These are phyloP conservation scores for Arctocebus calabarensis DNA, from an alignment of 2,797 vertebrate species.

Conservation along the genomic window DNA sequence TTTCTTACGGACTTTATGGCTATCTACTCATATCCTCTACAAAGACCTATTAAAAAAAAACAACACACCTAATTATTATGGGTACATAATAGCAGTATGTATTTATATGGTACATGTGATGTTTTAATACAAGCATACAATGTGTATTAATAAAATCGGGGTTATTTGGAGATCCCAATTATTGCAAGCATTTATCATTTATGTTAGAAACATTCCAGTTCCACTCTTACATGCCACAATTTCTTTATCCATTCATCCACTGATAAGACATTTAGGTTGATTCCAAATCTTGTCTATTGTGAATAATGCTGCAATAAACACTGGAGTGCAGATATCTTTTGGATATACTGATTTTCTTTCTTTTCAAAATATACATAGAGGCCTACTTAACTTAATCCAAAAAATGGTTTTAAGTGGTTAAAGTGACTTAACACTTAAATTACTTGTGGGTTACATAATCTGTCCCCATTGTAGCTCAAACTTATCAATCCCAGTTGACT, in stretches of 20 bases:
- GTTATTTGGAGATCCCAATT: too few relatives aligned
- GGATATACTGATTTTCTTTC: neutral
- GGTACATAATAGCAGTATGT: neutral
- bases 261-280: neutral
- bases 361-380: neutral
- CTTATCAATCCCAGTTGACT: neutral
- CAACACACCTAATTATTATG: neutral
- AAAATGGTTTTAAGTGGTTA: neutral
- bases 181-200: neutral
- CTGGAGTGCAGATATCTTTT: neutral
- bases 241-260: neutral
- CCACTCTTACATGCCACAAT: neutral
- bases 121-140: neutral
- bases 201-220: neutral
- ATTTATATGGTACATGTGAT: neutral
- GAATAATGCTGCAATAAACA: neutral
- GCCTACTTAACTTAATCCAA: neutral
- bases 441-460: slow-evolving; percentile 7
- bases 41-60: neutral
- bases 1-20: neutral
- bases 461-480: neutral
- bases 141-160: neutral
- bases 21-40: neutral
- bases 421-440: slow-evolving; percentile 10
- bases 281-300: neutral